Conservation (phyloP, 37 sponge, comb jelly and placozoan species). For the Hexactinellida sp. region DNA sequence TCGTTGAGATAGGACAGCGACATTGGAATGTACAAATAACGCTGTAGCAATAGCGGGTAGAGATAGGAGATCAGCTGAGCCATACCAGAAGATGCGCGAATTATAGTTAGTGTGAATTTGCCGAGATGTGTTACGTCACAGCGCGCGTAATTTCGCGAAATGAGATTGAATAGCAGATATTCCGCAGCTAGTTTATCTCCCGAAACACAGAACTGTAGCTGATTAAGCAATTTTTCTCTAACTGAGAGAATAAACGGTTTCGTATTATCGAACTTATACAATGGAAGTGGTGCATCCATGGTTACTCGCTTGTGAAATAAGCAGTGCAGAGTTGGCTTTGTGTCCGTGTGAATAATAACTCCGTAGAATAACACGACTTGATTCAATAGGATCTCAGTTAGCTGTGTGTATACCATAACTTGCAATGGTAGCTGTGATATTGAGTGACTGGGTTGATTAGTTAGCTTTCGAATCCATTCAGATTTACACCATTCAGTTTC, state of each 20-base stretch:
- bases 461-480: not conserved
- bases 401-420: not conserved
- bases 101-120: not conserved
- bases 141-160: not conserved
- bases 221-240: not conserved
- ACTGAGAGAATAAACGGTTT: not conserved
- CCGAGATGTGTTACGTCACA: not conserved
- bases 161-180: not conserved
- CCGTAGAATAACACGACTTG: not conserved
- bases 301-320: not conserved
- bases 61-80: not conserved
- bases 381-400: not conserved
- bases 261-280: not conserved
- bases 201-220: not conserved
- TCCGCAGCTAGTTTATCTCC: not conserved
- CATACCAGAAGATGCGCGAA: not conserved
- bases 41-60: not conserved
- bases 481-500: slow-evolving; percentile 13
- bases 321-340: not conserved
- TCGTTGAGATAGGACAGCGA: not conserved
- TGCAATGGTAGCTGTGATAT: not conserved
- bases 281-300: not conserved
- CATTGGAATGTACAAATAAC: not conserved
- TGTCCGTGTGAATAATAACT: not conserved
- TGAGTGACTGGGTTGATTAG: not conserved